Percentiles rank a stretch among this genome's conserved stretches.
These are phyloP conservation scores for Myotis vivesi DNA, from an alignment of 2,797 vertebrate species.

Conservation along the genomic window DNA sequence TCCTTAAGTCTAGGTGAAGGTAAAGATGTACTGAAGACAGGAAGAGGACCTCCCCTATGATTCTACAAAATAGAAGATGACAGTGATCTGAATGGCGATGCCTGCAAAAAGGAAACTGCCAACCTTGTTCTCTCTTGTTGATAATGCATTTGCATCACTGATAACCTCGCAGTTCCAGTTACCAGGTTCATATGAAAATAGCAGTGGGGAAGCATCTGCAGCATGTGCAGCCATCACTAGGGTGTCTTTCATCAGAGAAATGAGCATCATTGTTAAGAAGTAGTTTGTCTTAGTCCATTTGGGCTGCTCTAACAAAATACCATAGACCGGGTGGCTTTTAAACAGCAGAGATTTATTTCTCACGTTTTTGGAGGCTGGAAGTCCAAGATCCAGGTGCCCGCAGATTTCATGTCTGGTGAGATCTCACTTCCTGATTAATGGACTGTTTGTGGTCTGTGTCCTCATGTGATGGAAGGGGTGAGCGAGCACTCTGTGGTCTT, in stretches of 20 bases:
- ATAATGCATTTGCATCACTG: conserved; percentile 65
- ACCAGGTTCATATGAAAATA: conserved; percentile 72
- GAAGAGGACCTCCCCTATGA: conserved; percentile 40
- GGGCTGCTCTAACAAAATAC: neutral
- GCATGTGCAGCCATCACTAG: conserved; percentile 50
- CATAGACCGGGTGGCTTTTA: neutral
- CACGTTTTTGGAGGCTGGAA: neutral
- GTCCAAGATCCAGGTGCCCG: neutral
- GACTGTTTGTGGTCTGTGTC: neutral
- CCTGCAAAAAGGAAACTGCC: conserved; percentile 44
- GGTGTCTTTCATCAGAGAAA: conserved; percentile 77
- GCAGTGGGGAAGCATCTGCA: conserved; percentile 81
- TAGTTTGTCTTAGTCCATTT: neutral
- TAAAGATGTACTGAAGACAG: conserved; percentile 56
- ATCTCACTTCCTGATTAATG: neutral
- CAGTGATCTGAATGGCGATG: conserved; percentile 9
- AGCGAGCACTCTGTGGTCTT: neutral
- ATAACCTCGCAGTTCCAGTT: conserved; percentile 62
- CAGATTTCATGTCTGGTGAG: neutral
- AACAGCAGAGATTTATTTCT: neutral
- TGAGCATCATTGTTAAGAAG: conserved; percentile 75
- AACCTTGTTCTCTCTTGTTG: conserved; percentile 58
- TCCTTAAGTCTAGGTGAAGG: conserved; percentile 62
- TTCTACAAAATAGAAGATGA: conserved; percentile 32
- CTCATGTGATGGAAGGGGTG: neutral